Conservation (phyloP, 2,888 invertebrate genomes). For the Plagodis pulveraria region DNA sequence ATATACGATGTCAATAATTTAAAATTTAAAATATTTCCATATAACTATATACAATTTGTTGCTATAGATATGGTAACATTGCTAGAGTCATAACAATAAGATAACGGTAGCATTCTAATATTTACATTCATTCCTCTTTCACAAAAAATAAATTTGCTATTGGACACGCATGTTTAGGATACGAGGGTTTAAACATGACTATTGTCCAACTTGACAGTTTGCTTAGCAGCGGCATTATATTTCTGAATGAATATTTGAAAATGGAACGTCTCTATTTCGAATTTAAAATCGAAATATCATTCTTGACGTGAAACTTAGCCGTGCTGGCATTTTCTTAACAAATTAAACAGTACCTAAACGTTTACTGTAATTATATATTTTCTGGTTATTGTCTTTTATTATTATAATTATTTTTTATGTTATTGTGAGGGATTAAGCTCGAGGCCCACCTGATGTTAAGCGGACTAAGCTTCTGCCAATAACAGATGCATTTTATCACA, state of each 20-base stretch:
- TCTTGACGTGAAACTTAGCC: conserved; percentile 23
- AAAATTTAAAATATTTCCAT: no score
- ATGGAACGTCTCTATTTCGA: conserved; percentile 65
- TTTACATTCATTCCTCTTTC: conserved; percentile 48
- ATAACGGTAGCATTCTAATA: conserved; percentile 49
- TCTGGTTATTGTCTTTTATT: no score
- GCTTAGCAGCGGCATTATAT: conserved; percentile 62
- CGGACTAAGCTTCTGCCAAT: no score
- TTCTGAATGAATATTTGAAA: conserved; percentile 58
- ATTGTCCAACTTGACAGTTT: conserved; percentile 70
- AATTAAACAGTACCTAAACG: no score
- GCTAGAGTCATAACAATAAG: conserved; percentile 37
- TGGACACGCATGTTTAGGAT: conserved; percentile 62
- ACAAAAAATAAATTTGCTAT: conserved; percentile 62
- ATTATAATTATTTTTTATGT: no score
- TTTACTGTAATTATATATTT: no score
- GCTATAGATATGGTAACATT: background rate
- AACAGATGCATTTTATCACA: no score
- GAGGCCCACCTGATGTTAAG: no score
- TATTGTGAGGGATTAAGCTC: no score
- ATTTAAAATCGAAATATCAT: conserved; percentile 38
- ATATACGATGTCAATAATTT: no score
- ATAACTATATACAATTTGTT: no score
- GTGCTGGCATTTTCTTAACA: no score
- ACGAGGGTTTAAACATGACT: conserved; percentile 50